These are phyloP conservation scores for Pao palembangensis DNA, from an alignment of 2,113 vertebrate species.

Conservation along the genomic window DNA sequence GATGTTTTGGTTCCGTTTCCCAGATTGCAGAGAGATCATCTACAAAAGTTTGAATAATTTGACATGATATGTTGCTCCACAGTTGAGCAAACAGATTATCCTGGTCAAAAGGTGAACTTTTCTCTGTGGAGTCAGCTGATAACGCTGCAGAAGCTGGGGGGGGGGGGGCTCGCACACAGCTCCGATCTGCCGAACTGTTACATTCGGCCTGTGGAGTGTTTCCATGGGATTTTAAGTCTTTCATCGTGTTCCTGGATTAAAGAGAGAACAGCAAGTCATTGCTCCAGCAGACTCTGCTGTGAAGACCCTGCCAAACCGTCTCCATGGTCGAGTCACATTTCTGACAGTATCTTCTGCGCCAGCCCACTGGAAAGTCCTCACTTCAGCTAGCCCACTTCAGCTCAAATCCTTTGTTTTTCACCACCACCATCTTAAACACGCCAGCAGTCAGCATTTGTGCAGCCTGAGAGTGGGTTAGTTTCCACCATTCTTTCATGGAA, in stretches of 20 bases:
- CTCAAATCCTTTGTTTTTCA: conserved; percentile 32
- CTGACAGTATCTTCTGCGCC: conserved; percentile 54
- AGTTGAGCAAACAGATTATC: no score
- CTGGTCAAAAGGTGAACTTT: no score
- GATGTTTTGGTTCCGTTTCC: no score
- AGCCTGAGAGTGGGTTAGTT: not conserved
- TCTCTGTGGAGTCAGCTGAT: no score
- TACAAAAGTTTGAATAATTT: no score
- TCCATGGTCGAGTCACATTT: conserved; percentile 50
- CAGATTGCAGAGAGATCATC: no score
- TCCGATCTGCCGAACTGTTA: conserved; percentile 11
- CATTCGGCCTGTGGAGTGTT: conserved; percentile 27
- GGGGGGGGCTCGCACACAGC: not conserved
- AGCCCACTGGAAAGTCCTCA: conserved; percentile 47
- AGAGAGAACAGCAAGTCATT: conserved; percentile 11
- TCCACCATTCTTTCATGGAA: not conserved
- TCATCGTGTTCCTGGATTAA: conserved; percentile 29
- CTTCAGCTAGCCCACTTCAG: conserved; percentile 39
- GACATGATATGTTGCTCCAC: no score
- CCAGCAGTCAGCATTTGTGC: not conserved
- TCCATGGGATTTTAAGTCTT: conserved; percentile 35
- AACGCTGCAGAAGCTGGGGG: no score
- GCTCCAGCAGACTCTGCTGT: conserved; percentile 52
- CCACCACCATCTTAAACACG: conserved; percentile 10
- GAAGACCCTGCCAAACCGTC: conserved; percentile 52